Conservation (phyloP, 2,888 invertebrate genomes). For the Epinotia demarniana region DNA sequence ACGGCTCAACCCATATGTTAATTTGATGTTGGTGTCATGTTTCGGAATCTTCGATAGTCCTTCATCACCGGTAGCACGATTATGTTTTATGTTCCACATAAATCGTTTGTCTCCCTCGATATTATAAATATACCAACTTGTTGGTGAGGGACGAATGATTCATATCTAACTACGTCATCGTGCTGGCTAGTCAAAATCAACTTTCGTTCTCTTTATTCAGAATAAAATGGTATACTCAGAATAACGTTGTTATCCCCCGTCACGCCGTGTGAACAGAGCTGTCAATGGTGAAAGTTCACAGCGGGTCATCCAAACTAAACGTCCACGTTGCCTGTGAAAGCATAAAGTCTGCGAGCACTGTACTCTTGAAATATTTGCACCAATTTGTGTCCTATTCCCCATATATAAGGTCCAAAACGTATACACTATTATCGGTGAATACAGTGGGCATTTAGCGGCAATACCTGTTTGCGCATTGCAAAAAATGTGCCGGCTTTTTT, state of each 20-base stretch:
- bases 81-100: background rate
- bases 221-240: slow-evolving; percentile 1
- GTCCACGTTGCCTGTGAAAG: slow-evolving; percentile 41
- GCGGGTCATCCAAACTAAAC: slow-evolving; percentile 26
- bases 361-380: background rate
- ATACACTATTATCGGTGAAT: background rate
- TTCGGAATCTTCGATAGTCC: background rate
- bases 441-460: background rate
- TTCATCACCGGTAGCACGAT: background rate
- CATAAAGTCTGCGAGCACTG: slow-evolving; percentile 22
- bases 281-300: slow-evolving; percentile 46
- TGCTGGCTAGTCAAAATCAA: background rate
- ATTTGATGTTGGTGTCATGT: background rate
- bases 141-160: background rate
- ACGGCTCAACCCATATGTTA: background rate
- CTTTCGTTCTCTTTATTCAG: background rate
- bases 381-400: background rate
- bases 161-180: background rate
- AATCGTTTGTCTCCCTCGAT: background rate
- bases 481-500: slow-evolving; percentile 35
- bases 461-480: slow-evolving; percentile 24
- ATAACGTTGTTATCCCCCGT: slow-evolving; percentile 23
- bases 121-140: background rate
- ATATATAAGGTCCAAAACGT: background rate
- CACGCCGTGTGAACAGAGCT: slow-evolving; percentile 28